A percentile compares a stretch with the other conserved stretches of the same genome.
These are phyloP conservation scores for Peromyscus maniculatus DNA, from an alignment of 2,113 vertebrate genomes.

Conservation along the genomic window DNA sequence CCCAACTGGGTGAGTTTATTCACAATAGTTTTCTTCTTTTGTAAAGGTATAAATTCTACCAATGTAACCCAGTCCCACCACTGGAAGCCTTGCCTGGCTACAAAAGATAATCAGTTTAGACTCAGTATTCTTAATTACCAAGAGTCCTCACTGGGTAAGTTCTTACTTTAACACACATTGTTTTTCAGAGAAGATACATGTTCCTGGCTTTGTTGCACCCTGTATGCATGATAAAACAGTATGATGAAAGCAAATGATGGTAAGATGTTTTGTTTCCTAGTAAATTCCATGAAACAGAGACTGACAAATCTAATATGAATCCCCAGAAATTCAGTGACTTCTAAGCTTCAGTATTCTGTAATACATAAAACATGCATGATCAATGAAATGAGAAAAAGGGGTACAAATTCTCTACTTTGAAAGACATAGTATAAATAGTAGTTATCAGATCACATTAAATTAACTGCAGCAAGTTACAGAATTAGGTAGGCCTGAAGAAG, in stretches of 20 bases:
- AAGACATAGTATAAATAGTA: constrained; percentile 15
- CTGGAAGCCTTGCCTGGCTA: not conserved
- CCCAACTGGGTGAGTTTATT: not conserved
- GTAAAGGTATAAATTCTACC: not conserved
- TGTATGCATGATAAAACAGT: constrained; percentile 72
- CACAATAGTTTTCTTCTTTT: not conserved
- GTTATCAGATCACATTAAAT: constrained; percentile 25
- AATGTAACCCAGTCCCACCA: not conserved
- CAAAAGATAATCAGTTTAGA: not conserved
- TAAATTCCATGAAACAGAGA: constrained; percentile 83
- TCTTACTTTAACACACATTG: constrained; percentile 59
- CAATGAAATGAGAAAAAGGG: constrained; percentile 87
- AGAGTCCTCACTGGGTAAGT: not conserved
- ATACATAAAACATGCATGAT: constrained; percentile 89
- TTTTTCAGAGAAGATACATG: constrained; percentile 70
- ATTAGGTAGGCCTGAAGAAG: not conserved
- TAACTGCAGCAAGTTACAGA: not conserved
- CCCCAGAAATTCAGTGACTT: constrained; percentile 87
- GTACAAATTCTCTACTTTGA: constrained; percentile 23
- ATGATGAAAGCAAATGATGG: constrained; percentile 84
- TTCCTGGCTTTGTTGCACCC: constrained; percentile 76
- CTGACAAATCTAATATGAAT: constrained; percentile 86
- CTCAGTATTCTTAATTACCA: not conserved
- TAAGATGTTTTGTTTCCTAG: constrained; percentile 78
- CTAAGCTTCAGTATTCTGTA: constrained; percentile 85